Evolutionary conservation across 2,888 invertebrate species (phyloP).

Genomic region (Ichneumoninae sp.): DNA sequence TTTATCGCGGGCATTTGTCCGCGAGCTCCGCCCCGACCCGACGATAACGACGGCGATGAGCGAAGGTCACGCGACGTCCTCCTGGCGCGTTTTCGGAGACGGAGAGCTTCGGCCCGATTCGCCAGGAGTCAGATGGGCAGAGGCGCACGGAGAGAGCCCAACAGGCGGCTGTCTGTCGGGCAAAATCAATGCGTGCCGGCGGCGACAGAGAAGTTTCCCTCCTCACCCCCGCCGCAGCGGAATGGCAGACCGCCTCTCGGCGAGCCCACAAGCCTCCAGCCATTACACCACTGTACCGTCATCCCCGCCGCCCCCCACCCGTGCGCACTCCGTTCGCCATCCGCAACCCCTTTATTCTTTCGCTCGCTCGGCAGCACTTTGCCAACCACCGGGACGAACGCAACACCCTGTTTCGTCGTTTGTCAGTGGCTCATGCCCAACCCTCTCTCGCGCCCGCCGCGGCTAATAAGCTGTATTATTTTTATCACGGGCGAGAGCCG

Average conservation of each 20-base stretch:
- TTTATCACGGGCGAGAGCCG: conserved; percentile 72
- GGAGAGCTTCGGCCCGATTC: conserved; percentile 22
- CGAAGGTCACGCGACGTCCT: conserved; percentile 25
- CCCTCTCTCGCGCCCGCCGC: conserved; percentile 47
- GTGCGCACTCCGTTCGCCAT: conserved; percentile 27
- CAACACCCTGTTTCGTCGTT: conserved; percentile 51
- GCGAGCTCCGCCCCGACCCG: neutral
- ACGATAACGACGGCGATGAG: neutral
- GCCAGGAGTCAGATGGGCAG: conserved; percentile 50
- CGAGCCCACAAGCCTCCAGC: conserved; percentile 64
- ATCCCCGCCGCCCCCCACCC: conserved; percentile 7
- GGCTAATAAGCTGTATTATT: conserved; percentile 80
- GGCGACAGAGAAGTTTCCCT: conserved; percentile 79
- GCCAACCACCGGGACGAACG: conserved; percentile 45
- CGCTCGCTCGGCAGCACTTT: conserved; percentile 51
- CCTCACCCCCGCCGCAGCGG: conserved; percentile 57
- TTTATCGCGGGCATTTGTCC: neutral
- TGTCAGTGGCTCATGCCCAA: conserved; percentile 64
- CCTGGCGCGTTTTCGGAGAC: conserved; percentile 21
- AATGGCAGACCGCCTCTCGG: conserved; percentile 59
- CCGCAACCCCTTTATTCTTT: conserved; percentile 61
- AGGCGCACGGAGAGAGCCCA: conserved; percentile 72
- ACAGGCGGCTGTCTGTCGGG: conserved; percentile 82
- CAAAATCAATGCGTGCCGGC: conserved; percentile 82
- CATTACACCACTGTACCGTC: conserved; percentile 40